Evolutionary conservation across 2,797 vertebrate genomes (phyloP), one percentile per base, ranked within the genome.

Genomic region (Sebastes itinus): DNA sequence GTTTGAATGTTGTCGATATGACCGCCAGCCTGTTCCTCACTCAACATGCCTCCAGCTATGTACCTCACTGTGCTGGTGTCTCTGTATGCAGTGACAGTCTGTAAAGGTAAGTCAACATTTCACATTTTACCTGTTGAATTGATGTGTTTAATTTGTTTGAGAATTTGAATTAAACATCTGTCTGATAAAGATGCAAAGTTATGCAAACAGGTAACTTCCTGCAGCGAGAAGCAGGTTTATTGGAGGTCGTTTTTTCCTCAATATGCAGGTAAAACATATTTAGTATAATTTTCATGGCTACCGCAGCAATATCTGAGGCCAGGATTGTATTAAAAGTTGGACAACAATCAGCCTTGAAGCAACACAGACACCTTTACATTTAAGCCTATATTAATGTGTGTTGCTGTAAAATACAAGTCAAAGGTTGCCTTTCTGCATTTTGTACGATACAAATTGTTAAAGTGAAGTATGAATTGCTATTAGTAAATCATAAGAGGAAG

Each of bases 11-110:
- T 33, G 27, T 25, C 10, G 46, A 78, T 72, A 72, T 87, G 84
- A 86, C 65, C 10, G 25, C 5, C 42, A 66, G 42, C 22, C 28
- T 54, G 60, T 86, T 85, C 69, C 77, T 83, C 63, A 75, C 75
- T 80, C 85, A 91, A 83, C 89, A 93, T 93, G 90, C 56, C 87
- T 66, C 83, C 81, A 81, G 78, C 56, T 2, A 91, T 87, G 88
- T 65, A 72, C 23, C 82, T 92, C 74, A 66, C 54, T 22, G 12
- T 89, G 4, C 65, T 93, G 42, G 11, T 89, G 66, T 82, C 11
- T 55, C 77, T 94, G 75, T 73, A 83, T 64, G 32, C 71, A 20
- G 66, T 75, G 23, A 25, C 67, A 13, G 3, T 78, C 68, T 82
- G 28, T 38, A 0, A 0, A 2, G 73, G 94, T 95, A 81, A 91